Percentiles rank a stretch among this genome's conserved stretches.
phyloP scores from a whole-genome alignment of 2,888 invertebrate genomes.

The Galeopsomyia nigrocyanea region DNA sequence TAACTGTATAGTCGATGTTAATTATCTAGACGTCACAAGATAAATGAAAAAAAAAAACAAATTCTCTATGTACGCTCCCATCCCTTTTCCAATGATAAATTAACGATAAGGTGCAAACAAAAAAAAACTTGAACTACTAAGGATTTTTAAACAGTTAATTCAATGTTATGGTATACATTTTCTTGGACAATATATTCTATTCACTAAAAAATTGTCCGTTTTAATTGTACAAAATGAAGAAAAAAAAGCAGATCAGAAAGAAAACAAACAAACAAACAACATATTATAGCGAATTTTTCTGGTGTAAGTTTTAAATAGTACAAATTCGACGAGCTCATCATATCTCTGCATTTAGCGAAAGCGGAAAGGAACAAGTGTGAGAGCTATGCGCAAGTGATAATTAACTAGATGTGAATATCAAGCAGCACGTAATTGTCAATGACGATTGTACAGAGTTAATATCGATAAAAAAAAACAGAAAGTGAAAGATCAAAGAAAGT shows the following conservation, averaged over 20 bases:
- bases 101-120: constrained; percentile 15
- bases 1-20: constrained; percentile 67
- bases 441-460: not conserved
- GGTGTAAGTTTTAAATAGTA: constrained; percentile 52
- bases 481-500: constrained; percentile 7
- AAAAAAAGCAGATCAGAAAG: constrained; percentile 15
- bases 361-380: constrained; percentile 2
- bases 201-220: constrained; percentile 56
- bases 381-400: constrained; percentile 6
- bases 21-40: constrained; percentile 60
- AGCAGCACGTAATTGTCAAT: constrained; percentile 4
- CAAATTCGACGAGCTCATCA: constrained; percentile 51
- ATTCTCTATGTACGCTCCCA: constrained; percentile 31
- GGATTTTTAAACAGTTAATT: constrained; percentile 57
- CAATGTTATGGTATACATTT: constrained; percentile 59
- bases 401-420: constrained; percentile 36
- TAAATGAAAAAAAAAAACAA: constrained; percentile 47
- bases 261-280: constrained; percentile 18
- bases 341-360: constrained; percentile 40
- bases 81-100: constrained; percentile 34
- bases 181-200: constrained; percentile 62
- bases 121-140: constrained; percentile 49
- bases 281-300: constrained; percentile 46
- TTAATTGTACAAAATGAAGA: constrained; percentile 55
- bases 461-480: not conserved